phyloP scores from a whole-genome alignment of 2,888 invertebrate genomes.

The Carcina quercana region DNA sequence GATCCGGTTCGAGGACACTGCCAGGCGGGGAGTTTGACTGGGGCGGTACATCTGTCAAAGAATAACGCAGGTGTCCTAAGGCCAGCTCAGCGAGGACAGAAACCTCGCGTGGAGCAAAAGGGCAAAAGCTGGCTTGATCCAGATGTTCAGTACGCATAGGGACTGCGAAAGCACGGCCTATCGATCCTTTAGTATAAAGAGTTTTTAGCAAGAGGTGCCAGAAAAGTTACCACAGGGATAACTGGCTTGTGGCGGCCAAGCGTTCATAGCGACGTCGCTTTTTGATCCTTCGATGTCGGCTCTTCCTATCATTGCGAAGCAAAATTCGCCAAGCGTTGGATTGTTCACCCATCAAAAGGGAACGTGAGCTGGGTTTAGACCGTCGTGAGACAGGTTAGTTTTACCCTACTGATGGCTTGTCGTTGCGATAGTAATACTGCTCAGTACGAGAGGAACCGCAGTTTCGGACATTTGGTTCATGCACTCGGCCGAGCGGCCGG shows the following conservation, averaged over 20 bases:
- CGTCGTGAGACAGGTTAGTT: slow-evolving; percentile 78
- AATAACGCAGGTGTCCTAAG: no score
- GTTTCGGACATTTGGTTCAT: slow-evolving; percentile 76
- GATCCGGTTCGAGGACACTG: slow-evolving; percentile 74
- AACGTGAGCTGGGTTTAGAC: slow-evolving; percentile 80
- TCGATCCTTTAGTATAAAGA: slow-evolving; percentile 76
- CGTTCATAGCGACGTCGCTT: slow-evolving; percentile 79
- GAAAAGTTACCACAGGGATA: slow-evolving; percentile 81
- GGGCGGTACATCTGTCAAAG: no score
- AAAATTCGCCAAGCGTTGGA: slow-evolving; percentile 81
- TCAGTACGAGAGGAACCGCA: slow-evolving; percentile 74
- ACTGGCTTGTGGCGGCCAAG: slow-evolving; percentile 79
- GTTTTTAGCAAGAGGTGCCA: slow-evolving; percentile 79
- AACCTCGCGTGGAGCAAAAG: slow-evolving; percentile 82
- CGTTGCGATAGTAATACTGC: slow-evolving; percentile 73
- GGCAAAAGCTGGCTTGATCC: slow-evolving; percentile 80
- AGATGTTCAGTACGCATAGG: slow-evolving; percentile 78
- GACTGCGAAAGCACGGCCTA: slow-evolving; percentile 79
- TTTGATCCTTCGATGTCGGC: slow-evolving; percentile 84
- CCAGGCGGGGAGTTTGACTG: slow-evolving; percentile 79
- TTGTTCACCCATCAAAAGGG: slow-evolving; percentile 81
- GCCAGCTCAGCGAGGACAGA: slow-evolving; percentile 78
- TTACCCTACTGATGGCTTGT: slow-evolving; percentile 73
- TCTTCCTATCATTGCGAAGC: slow-evolving; percentile 85
- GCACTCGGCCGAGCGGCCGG: slow-evolving; percentile 76